Evolutionary conservation across 2,113 vertebrate genomes (phyloP), one percentile per base, ranked within the genome.

Genomic region (Cinclus cinclus): DNA sequence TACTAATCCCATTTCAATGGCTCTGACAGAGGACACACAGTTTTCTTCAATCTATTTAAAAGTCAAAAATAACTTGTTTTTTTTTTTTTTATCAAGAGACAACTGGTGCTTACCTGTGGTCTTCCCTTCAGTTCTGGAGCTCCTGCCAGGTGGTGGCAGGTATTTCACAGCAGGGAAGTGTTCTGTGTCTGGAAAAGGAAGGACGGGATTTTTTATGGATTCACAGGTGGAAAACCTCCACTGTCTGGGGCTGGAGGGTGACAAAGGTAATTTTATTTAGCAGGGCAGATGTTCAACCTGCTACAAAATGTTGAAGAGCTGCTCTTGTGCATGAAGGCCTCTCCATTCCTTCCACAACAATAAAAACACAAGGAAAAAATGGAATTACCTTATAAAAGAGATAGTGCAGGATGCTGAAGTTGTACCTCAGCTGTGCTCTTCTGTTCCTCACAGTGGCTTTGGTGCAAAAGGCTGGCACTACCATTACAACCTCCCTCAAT

Each of bases 111-210:
- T 25, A 46, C 15, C 49, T 90, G n/a, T 47, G n/a, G n/a, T 31
- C 78, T 82, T 92, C 95, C 91, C 95, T 90, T 53, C 74, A 39
- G 82, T 11, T 25, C 28, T 37, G 78, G 70, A n/a, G 19, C 41
- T 60, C 28, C 83, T 97, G 80, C 63, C 65, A 74, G 74, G 71
- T 22, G 91, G 96, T 46, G 96, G 96, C 56, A 97, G 82, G 77
- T 94, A 98, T 79, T 95, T 97, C 93, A 95, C 47, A 64, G 94
- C 83, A 55, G 94, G 70, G 12, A 68, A n/a, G 24, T 94, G 91
- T 35, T 95, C 94, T 84, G 95, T 63, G 88, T 98, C 97, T 98
- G 93, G 30, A 49, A 93, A 74, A 56, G 53, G 55, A 49, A 60
- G 59, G 27, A 58, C 21, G 44, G 7, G 7, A 10, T 13, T 28